phyloP scores from a whole-genome alignment of 2,888 invertebrate genomes.

The Scrobipalpa atriplicella region DNA sequence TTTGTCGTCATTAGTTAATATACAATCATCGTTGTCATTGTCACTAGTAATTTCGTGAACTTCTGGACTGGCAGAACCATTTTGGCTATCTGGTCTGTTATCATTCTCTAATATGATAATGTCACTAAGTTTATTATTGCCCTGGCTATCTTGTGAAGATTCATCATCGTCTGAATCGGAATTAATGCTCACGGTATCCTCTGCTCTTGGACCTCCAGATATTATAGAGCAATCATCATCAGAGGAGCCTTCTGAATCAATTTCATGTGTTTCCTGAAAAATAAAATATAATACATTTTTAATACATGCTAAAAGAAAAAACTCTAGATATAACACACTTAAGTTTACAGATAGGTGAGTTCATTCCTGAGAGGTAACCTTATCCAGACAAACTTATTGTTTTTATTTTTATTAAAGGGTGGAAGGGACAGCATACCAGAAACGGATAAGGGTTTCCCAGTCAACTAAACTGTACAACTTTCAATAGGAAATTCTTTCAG shows the following conservation, averaged over 20 bases:
- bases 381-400: too few relatives aligned
- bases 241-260: constrained; percentile 54
- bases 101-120: constrained; percentile 55
- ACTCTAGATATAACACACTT: too few relatives aligned
- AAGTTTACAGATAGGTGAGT: too few relatives aligned
- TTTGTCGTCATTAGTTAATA: constrained; percentile 56
- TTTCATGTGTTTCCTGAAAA: constrained; percentile 52
- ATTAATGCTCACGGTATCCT: constrained; percentile 68
- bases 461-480: too few relatives aligned
- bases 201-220: constrained; percentile 49
- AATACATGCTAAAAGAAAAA: too few relatives aligned
- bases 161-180: constrained; percentile 65
- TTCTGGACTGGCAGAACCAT: constrained; percentile 57
- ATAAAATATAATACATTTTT: constrained; percentile 6
- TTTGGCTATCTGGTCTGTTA: constrained; percentile 47
- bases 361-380: too few relatives aligned
- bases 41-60: constrained; percentile 71
- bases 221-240: constrained; percentile 51
- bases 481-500: too few relatives aligned
- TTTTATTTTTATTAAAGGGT: too few relatives aligned
- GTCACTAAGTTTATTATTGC: constrained; percentile 49
- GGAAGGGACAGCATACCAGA: too few relatives aligned
- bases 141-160: constrained; percentile 49
- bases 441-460: too few relatives aligned
- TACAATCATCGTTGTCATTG: constrained; percentile 74